These are phyloP conservation scores for Tryphoninae sp. DNA, from an alignment of 2,888 invertebrate genomes.

Conservation along the genomic window DNA sequence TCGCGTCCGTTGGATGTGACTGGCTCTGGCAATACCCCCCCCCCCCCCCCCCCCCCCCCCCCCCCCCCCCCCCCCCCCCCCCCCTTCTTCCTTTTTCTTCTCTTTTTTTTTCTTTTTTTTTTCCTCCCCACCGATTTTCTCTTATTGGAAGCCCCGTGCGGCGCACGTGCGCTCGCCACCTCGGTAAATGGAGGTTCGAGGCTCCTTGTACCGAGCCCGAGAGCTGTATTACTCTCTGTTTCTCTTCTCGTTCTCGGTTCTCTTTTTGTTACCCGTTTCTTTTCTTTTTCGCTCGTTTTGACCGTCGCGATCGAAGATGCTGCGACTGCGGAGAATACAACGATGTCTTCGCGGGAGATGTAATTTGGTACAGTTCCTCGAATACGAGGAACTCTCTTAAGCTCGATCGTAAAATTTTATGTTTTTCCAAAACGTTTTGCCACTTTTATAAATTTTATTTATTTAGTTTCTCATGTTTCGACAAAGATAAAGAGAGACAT, in stretches of 20 bases:
- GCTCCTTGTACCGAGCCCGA: conserved; percentile 21
- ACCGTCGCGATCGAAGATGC: conserved; percentile 28
- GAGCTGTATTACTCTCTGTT: not conserved
- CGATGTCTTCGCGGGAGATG: conserved; percentile 3
- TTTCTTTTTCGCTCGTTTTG: conserved; percentile 5
- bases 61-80: conserved; percentile 38
- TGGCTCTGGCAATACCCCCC: conserved; percentile 27
- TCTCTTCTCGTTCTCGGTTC: conserved; percentile 7
- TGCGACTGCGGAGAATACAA: conserved; percentile 42
- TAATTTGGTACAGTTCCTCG: not conserved
- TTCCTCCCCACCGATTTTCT: conserved; percentile 55
- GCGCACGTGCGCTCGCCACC: conserved; percentile 77
- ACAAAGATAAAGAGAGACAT: no score
- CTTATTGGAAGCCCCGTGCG: conserved; percentile 56
- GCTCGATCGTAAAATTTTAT: not conserved
- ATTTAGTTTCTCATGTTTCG: no score
- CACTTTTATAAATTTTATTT: conserved; percentile 2
- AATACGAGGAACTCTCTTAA: not conserved
- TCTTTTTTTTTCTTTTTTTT: conserved; percentile 46
- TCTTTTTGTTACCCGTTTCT: not conserved
- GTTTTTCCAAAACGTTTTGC: not conserved
- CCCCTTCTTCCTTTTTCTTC: conserved; percentile 43
- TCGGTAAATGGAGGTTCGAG: conserved; percentile 68
- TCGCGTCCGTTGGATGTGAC: conserved; percentile 41
- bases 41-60: conserved; percentile 31